These are phyloP conservation scores for Drosophila macrospina DNA, from an alignment of 2,888 invertebrate species.

Conservation along the genomic window DNA sequence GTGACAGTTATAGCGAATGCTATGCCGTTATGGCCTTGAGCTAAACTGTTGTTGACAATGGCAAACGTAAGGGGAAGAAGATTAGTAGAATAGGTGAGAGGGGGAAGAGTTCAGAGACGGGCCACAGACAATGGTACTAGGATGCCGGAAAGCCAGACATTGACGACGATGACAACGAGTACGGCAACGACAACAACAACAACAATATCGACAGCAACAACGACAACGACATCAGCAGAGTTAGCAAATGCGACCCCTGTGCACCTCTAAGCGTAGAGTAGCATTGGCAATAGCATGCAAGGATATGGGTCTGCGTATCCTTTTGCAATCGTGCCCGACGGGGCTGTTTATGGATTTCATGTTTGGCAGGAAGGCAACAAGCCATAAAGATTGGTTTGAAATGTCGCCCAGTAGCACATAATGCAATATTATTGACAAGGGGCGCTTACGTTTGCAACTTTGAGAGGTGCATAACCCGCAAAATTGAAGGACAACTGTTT, in stretches of 20 bases:
- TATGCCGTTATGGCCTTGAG: slow-evolving; percentile 73
- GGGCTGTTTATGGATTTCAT: slow-evolving; percentile 72
- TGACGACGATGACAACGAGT: slow-evolving; percentile 15
- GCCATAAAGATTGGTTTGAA: slow-evolving; percentile 75
- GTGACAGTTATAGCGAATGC: slow-evolving; percentile 68
- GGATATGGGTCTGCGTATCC: slow-evolving; percentile 49
- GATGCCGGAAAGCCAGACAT: slow-evolving; percentile 72
- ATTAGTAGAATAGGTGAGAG: neutral
- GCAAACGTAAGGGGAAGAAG: slow-evolving; percentile 28
- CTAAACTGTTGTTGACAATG: slow-evolving; percentile 80
- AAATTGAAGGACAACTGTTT: slow-evolving; percentile 26
- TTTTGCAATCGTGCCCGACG: slow-evolving; percentile 57
- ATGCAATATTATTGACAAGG: slow-evolving; percentile 53
- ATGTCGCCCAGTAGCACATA: slow-evolving; percentile 57
- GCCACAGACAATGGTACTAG: slow-evolving; percentile 64
- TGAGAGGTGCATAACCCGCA: slow-evolving; percentile 14
- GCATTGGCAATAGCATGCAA: slow-evolving; percentile 37
- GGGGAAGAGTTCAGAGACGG: neutral
- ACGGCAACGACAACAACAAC: slow-evolving; percentile 13
- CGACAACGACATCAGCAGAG: slow-evolving; percentile 11
- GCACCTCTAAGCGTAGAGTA: slow-evolving; percentile 11
- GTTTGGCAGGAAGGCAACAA: slow-evolving; percentile 74
- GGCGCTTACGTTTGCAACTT: slow-evolving; percentile 14
- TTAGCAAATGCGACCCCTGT: slow-evolving; percentile 40
- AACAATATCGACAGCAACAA: slow-evolving; percentile 16